Evolutionary conservation across 2,888 invertebrate species (phyloP).

Genomic region (Rhodophaea formosa): DNA sequence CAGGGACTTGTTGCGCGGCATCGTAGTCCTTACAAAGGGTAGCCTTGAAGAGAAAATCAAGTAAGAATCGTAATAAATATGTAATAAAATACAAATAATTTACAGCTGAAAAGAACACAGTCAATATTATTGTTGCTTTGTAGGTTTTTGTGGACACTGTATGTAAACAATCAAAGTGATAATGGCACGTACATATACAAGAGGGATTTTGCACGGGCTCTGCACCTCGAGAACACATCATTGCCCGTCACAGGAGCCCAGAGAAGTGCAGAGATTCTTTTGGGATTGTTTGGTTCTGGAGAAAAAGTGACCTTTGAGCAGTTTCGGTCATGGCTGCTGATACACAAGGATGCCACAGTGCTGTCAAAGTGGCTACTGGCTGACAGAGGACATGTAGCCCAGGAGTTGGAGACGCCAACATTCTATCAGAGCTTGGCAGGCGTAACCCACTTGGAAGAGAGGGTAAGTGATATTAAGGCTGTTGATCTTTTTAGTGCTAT

Average conservation of each 20-base stretch:
- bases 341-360: constrained; percentile 88
- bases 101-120: not conserved
- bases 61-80: constrained; percentile 56
- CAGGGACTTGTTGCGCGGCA: constrained; percentile 91
- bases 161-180: constrained; percentile 88
- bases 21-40: constrained; percentile 92
- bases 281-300: constrained; percentile 62
- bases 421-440: constrained; percentile 97
- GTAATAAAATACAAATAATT: no score
- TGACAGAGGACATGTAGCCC: constrained; percentile 87
- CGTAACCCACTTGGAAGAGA: constrained; percentile 92
- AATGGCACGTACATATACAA: constrained; percentile 85
- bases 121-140: constrained; percentile 26
- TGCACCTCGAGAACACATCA: constrained; percentile 80
- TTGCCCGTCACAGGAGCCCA: constrained; percentile 57
- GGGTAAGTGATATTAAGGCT: constrained; percentile 74
- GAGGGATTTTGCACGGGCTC: constrained; percentile 85
- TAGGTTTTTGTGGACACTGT: constrained; percentile 92
- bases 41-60: constrained; percentile 92
- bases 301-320: constrained; percentile 85
- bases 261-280: constrained; percentile 59
- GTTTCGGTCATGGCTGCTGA: constrained; percentile 89
- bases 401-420: constrained; percentile 92
- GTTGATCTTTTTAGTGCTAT: not conserved
- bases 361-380: constrained; percentile 91